Base-by-base conservation (phyloP, 2,888 invertebrate species). In the Punctoribates punctum region DNA sequence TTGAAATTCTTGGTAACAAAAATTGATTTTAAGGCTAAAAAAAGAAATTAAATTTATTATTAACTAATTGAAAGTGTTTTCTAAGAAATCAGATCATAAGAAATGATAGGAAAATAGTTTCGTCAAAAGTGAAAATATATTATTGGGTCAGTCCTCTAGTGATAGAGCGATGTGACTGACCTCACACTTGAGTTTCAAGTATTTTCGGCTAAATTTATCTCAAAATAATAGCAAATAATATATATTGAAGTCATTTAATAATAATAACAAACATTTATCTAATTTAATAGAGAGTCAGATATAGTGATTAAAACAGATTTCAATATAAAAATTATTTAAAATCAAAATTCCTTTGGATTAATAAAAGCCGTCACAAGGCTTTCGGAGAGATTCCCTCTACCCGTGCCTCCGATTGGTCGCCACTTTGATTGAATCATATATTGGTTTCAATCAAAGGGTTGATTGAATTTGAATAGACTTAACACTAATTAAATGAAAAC, bases 101-200 rank as follows among this genome's bases (percentile, higher is more conserved):
- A 60, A 60, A 60, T 5, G 11, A 25, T 27, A 13, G 8, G 13
- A 27, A 60, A 60, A 60, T 60, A 23, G 13, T 27, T 60, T 60
- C 27, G 4, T 60, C 13, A 60, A 60, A 60, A 60, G 60, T 60
- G 27, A 60, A 60, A 60, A 23, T 60, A 60, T 25, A 60, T 60
- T 60, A 60, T 27, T 60, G 27, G 60, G 60, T 60, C 60, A 60
- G 60, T 60, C 27, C 17, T 60, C 4, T 4, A 60, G 27, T 27
- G n/a, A 5, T 51, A 20, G n/a, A 9, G 51, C 51, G 38, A 34
- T 29, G 65, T 65, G 65, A 65, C 27, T 65, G 65, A 65, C 29
- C 65, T 65, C 15, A 65, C 34, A 65, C 65, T 38, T 65, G 65
- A 2, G 34, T 38, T 65, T 34, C 65, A 62, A 62, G 62, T 62